Evolutionary conservation across 2,797 vertebrate genomes (phyloP).

Genomic region (Acanthornis magna): DNA sequence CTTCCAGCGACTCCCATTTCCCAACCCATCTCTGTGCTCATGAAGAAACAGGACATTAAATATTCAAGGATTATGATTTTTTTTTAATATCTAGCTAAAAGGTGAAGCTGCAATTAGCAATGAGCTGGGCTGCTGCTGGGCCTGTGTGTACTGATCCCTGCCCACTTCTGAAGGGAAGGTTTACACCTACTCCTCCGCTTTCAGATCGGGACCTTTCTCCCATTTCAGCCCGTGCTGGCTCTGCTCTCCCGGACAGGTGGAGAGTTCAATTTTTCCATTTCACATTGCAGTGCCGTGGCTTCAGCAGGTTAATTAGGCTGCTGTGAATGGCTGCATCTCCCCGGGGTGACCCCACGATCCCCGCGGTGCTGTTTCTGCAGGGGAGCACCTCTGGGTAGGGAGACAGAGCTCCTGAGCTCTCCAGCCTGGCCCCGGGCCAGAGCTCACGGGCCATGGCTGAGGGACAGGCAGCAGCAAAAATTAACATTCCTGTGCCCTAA

Average conservation of each 20-base stretch:
- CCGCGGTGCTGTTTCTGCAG: neutral
- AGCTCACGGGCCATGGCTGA: neutral
- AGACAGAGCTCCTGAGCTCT: neutral
- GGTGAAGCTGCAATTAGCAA: neutral
- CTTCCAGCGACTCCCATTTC: neutral
- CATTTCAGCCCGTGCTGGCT: neutral
- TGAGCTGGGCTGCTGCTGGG: neutral
- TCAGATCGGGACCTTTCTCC: neutral
- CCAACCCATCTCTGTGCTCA: neutral
- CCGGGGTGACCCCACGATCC: neutral
- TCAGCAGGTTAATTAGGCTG: neutral
- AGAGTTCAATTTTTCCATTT: neutral
- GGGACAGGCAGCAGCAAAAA: conserved; percentile 12
- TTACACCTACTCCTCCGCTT: neutral
- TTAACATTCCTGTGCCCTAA: neutral
- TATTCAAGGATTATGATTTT: neutral
- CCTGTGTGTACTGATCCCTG: neutral
- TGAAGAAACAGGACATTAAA: neutral
- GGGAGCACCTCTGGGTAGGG: neutral
- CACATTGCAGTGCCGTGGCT: neutral
- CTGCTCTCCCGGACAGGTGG: neutral
- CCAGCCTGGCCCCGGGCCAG: neutral
- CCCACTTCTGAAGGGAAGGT: neutral
- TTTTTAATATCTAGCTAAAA: neutral
- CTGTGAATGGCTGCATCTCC: neutral